These are phyloP conservation scores for Periophthalmus magnuspinnatus DNA, from an alignment of 2,797 vertebrate species.

Conservation along the genomic window DNA sequence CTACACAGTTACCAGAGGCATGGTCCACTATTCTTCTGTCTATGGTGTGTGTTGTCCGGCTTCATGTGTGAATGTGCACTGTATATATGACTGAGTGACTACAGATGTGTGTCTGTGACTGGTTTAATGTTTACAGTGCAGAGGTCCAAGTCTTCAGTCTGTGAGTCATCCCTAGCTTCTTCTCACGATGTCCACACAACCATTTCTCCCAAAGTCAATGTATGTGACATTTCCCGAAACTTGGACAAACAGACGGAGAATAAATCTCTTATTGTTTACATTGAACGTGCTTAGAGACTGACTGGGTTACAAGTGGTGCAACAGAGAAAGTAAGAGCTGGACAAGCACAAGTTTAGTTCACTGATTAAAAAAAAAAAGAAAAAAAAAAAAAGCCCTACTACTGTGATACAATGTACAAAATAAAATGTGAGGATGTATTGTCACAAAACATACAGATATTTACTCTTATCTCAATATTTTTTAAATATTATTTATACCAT, in stretches of 20 bases:
- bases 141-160: constrained; percentile 61
- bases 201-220: constrained; percentile 6
- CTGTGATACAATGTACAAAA: constrained; percentile 7
- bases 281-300: neutral
- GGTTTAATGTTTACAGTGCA: constrained; percentile 72
- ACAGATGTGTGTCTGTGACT: constrained; percentile 17
- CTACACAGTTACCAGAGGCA: neutral
- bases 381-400: constrained; percentile 2
- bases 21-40: constrained; percentile 18
- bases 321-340: no score
- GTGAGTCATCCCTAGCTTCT: constrained; percentile 71
- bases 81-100: constrained; percentile 26
- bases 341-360: no score
- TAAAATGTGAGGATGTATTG: neutral
- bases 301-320: neutral
- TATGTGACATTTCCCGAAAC: constrained; percentile 8
- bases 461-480: neutral
- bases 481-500: neutral
- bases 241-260: neutral
- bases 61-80: constrained; percentile 52
- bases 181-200: constrained; percentile 2
- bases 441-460: neutral
- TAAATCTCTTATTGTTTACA: constrained; percentile 1
- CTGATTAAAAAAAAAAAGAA: no score
- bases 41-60: constrained; percentile 50